Conservation (phyloP, 2,113 vertebrate species). For the Anser cygnoides region DNA sequence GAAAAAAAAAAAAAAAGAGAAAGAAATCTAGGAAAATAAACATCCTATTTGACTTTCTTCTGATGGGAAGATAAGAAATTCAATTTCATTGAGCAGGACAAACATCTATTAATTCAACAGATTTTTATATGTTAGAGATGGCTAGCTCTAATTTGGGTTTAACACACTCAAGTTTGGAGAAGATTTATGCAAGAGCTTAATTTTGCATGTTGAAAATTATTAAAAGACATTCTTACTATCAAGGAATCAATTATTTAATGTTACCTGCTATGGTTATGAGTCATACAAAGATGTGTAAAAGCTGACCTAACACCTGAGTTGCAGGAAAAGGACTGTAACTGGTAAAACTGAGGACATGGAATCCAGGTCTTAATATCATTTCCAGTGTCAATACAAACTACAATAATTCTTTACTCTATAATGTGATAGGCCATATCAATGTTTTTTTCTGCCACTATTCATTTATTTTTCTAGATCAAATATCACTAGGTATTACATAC, state of each 20-base stretch:
- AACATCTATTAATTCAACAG: neutral
- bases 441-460: neutral
- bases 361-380: neutral
- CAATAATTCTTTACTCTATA: neutral
- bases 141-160: neutral
- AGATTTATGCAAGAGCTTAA: neutral
- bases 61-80: neutral
- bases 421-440: neutral
- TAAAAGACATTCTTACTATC: neutral
- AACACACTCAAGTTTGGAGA: neutral
- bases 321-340: neutral
- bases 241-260: neutral
- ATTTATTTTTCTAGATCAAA: neutral
- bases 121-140: neutral
- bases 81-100: neutral
- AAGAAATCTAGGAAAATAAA: neutral
- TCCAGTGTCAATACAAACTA: neutral
- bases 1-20: neutral
- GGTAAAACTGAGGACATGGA: neutral
- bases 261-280: neutral
- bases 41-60: neutral
- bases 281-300: neutral
- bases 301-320: neutral
- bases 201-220: neutral
- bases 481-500: neutral